Conservation (phyloP, 1,140 invertebrate species). For the Pogonomyrmex californicus region DNA sequence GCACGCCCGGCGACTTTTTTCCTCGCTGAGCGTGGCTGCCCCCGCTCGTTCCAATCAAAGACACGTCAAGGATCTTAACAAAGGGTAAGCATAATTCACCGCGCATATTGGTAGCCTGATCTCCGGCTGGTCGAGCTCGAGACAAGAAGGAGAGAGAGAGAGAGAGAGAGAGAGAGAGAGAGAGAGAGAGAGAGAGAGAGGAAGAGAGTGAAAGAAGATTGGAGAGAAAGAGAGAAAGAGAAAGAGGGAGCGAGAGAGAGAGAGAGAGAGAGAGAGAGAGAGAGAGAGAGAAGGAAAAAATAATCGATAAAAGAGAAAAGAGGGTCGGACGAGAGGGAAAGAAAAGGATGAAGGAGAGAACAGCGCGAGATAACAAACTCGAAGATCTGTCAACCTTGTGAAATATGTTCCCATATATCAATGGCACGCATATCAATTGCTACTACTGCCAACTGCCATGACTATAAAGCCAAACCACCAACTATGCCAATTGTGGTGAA, state of each 20-base stretch:
- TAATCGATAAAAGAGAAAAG: background rate
- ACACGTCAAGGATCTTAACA: constrained; percentile 75
- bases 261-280: too few relatives aligned
- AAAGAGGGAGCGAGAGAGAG: too few relatives aligned
- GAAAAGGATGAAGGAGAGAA: constrained; percentile 22
- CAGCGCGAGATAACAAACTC: constrained; percentile 71
- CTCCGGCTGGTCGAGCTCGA: constrained; percentile 35
- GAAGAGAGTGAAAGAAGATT: too few relatives aligned
- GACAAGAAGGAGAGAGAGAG: constrained; percentile 8
- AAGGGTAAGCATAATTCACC: constrained; percentile 75
- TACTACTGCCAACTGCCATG: constrained; percentile 78
- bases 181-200: background rate
- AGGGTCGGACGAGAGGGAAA: background rate
- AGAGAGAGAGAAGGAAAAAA: too few relatives aligned
- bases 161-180: background rate
- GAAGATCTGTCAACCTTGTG: constrained; percentile 75
- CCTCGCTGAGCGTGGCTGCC: constrained; percentile 38
- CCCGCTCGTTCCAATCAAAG: constrained; percentile 74
- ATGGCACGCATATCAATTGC: constrained; percentile 78
- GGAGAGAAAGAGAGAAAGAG: too few relatives aligned
- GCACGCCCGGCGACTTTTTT: constrained; percentile 4
- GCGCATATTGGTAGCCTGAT: constrained; percentile 75
- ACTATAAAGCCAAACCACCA: constrained; percentile 76
- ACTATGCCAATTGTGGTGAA: constrained; percentile 60
- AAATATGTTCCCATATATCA: constrained; percentile 79